phyloP scores from a whole-genome alignment of 2,113 vertebrate genomes.

The Fukomys damarensis region DNA sequence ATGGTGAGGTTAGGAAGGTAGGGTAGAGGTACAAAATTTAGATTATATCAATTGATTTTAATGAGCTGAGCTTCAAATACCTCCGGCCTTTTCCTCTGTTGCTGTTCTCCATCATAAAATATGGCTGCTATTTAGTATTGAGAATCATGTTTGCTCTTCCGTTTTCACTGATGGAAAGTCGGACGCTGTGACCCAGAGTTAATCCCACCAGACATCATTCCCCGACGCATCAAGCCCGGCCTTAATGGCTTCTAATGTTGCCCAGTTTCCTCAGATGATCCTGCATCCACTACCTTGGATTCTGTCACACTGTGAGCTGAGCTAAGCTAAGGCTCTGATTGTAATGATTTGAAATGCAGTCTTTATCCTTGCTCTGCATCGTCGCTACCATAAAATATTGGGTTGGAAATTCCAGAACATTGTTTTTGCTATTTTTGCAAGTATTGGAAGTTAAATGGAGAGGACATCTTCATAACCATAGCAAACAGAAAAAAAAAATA shows the following conservation, averaged over 20 bases:
- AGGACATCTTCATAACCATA: not conserved
- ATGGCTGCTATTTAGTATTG: not conserved
- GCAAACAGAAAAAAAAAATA: conserved; percentile 19
- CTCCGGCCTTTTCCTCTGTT: not conserved
- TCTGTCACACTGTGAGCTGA: conserved; percentile 4
- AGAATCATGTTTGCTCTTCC: not conserved
- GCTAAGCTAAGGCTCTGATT: conserved; percentile 39
- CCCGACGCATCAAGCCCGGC: not conserved
- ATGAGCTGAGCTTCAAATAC: not conserved
- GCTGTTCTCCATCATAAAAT: not conserved
- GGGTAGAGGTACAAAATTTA: not conserved
- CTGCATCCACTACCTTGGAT: not conserved
- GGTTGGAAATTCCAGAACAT: conserved; percentile 21
- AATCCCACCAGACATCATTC: not conserved
- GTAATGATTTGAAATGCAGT: conserved; percentile 45
- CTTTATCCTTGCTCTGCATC: conserved; percentile 42
- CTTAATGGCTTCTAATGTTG: not conserved
- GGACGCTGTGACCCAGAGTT: not conserved
- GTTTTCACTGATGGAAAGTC: not conserved
- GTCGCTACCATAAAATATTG: conserved; percentile 51
- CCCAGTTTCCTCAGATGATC: not conserved
- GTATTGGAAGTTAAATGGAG: conserved; percentile 22
- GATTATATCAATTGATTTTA: not conserved
- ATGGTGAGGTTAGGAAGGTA: not conserved
- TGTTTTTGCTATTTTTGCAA: conserved; percentile 27